phyloP scores from a whole-genome alignment of 1,140 invertebrate species.

The Ruditapes philippinarum region DNA sequence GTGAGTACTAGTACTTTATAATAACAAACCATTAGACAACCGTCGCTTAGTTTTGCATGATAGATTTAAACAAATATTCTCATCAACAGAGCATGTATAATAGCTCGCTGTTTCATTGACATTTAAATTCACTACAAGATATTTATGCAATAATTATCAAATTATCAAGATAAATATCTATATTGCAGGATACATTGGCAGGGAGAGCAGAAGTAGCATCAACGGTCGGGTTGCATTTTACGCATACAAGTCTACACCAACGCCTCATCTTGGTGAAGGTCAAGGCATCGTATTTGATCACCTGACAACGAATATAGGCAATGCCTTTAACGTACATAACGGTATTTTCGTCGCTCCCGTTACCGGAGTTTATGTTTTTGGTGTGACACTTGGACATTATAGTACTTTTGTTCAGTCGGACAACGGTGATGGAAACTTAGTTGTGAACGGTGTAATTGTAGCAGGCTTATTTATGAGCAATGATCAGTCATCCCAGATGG shows the following conservation, averaged over 20 bases:
- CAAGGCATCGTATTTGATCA: background rate
- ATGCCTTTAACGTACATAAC: background rate
- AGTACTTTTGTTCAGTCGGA: background rate
- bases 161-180: too few relatives aligned
- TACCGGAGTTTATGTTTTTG: background rate
- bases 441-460: background rate
- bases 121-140: too few relatives aligned
- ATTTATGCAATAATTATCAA: too few relatives aligned
- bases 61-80: too few relatives aligned
- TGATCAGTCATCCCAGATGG: constrained; percentile 23
- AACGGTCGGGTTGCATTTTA: too few relatives aligned
- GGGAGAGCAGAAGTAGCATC: too few relatives aligned
- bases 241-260: background rate
- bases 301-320: background rate
- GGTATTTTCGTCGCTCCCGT: background rate
- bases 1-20: too few relatives aligned
- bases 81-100: too few relatives aligned
- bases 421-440: background rate
- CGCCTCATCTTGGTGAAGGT: background rate
- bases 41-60: too few relatives aligned
- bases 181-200: too few relatives aligned
- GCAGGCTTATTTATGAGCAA: background rate
- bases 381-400: background rate
- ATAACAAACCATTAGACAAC: too few relatives aligned
- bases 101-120: too few relatives aligned